A percentile compares a stretch with the other conserved stretches of the same genome.
phyloP scores from a whole-genome alignment of 2,888 invertebrate species.

The Trissoscelio sp. region DNA sequence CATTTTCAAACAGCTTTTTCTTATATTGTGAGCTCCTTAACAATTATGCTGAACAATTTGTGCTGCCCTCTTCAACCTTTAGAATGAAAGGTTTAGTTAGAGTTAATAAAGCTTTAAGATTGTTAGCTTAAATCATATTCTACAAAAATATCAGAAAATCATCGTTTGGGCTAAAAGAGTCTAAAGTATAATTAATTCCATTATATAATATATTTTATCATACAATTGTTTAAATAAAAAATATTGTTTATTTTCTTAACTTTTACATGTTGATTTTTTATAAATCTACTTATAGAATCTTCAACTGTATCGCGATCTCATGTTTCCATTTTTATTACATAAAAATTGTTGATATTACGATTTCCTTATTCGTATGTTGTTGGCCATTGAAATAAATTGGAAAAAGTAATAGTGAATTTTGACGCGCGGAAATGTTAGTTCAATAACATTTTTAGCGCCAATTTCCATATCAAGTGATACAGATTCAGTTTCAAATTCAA shows the following conservation, averaged over 20 bases:
- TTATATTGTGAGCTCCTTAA: slow-evolving; percentile 36
- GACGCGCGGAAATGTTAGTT: slow-evolving; percentile 20
- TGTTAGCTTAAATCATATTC: too few relatives aligned
- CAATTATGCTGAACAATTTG: slow-evolving; percentile 30
- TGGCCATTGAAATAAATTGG: slow-evolving; percentile 1
- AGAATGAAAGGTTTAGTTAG: slow-evolving; percentile 16
- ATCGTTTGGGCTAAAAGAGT: background rate
- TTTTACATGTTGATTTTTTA: too few relatives aligned
- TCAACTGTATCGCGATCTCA: background rate
- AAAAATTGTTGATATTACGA: background rate
- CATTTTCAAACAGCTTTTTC: slow-evolving; percentile 41
- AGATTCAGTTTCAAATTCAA: slow-evolving; percentile 11
- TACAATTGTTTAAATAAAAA: too few relatives aligned
- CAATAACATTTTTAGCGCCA: slow-evolving; percentile 37
- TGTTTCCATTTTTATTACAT: background rate
- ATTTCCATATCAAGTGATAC: slow-evolving; percentile 31
- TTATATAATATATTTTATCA: background rate
- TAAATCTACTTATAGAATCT: background rate
- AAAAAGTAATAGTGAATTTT: slow-evolving; percentile 33
- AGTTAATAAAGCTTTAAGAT: slow-evolving; percentile 7
- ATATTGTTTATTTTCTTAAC: too few relatives aligned
- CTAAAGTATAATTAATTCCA: background rate
- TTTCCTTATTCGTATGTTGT: slow-evolving; percentile 4
- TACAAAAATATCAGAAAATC: background rate
- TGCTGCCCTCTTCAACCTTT: slow-evolving; percentile 10